Percentiles rank a stretch among this genome's conserved stretches.
phyloP scores from a whole-genome alignment of 1,140 invertebrate genomes.

The Drosophila bocqueti region DNA sequence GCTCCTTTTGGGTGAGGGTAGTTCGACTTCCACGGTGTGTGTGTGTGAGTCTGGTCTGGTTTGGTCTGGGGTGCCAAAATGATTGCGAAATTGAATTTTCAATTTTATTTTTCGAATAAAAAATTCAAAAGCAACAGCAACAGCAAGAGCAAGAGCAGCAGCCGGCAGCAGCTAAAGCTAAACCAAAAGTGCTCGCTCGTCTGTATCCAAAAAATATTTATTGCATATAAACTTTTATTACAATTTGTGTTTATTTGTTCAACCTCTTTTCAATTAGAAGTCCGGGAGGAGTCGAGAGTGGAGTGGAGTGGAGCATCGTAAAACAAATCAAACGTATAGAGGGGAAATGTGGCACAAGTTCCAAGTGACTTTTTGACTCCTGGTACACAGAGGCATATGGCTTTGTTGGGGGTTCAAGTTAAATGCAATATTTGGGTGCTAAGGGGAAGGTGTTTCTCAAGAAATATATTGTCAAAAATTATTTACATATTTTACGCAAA shows the following conservation, averaged over 20 bases:
- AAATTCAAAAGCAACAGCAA: slow-evolving; percentile 71
- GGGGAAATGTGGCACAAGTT: slow-evolving; percentile 17
- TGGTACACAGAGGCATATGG: background rate
- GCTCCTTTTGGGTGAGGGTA: slow-evolving; percentile 26
- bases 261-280: slow-evolving; percentile 79
- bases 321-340: slow-evolving; percentile 49
- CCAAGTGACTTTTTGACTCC: slow-evolving; percentile 23
- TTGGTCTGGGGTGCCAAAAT: slow-evolving; percentile 72
- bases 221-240: slow-evolving; percentile 82
- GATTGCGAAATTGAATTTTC: slow-evolving; percentile 82
- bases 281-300: slow-evolving; percentile 8
- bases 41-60: slow-evolving; percentile 6
- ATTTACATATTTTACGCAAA: background rate
- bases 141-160: slow-evolving; percentile 32
- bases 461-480: background rate
- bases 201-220: slow-evolving; percentile 75
- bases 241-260: slow-evolving; percentile 79
- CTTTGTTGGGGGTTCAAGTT: background rate
- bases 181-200: slow-evolving; percentile 36
- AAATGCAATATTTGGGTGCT: background rate
- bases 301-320: slow-evolving; percentile 55
- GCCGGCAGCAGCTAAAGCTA: slow-evolving; percentile 17
- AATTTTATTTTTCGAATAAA: slow-evolving; percentile 81
- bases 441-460: background rate
- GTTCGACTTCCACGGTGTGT: slow-evolving; percentile 12